A percentile compares a stretch with the other conserved stretches of the same genome.
Evolutionary conservation across 2,888 invertebrate species (phyloP).

Genomic region (Dynastes hyllus): DNA sequence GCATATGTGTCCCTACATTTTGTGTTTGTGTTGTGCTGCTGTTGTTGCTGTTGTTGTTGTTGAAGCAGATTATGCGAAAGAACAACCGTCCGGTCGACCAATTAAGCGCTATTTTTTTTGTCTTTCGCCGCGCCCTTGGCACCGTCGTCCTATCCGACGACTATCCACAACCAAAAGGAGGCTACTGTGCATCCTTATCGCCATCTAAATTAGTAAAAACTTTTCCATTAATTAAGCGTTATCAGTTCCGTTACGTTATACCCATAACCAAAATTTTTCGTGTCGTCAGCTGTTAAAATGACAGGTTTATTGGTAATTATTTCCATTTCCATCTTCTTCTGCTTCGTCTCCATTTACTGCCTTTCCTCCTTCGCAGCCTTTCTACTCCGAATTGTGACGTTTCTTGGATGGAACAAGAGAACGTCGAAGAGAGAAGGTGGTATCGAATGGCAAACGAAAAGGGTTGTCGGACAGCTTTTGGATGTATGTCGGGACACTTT

Average conservation of each 20-base stretch:
- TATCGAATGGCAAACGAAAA: not conserved
- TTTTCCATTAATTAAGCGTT: slow-evolving; percentile 64
- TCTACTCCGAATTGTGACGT: not conserved
- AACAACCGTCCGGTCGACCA: slow-evolving; percentile 33
- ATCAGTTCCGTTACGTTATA: slow-evolving; percentile 62
- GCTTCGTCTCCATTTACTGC: slow-evolving; percentile 3
- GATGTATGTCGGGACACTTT: slow-evolving; percentile 1
- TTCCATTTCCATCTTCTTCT: slow-evolving; percentile 55
- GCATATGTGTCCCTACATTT: too few species aligned
- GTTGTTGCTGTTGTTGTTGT: not conserved
- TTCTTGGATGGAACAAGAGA: not conserved
- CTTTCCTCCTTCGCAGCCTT: not conserved
- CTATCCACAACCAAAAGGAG: slow-evolving; percentile 12
- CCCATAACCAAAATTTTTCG: slow-evolving; percentile 60
- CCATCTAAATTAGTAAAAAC: slow-evolving; percentile 65
- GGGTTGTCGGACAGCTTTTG: not conserved
- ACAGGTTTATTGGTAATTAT: slow-evolving; percentile 61
- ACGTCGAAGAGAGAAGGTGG: not conserved
- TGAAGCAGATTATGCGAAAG: slow-evolving; percentile 17
- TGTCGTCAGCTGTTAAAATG: slow-evolving; percentile 61
- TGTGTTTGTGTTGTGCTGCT: not conserved
- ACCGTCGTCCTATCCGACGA: slow-evolving; percentile 3
- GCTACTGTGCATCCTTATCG: slow-evolving; percentile 58
- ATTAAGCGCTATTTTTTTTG: slow-evolving; percentile 40
- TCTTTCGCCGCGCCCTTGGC: slow-evolving; percentile 36